phyloP scores from a whole-genome alignment of 1,140 invertebrate species.

The Dendrolimus punctatus region DNA sequence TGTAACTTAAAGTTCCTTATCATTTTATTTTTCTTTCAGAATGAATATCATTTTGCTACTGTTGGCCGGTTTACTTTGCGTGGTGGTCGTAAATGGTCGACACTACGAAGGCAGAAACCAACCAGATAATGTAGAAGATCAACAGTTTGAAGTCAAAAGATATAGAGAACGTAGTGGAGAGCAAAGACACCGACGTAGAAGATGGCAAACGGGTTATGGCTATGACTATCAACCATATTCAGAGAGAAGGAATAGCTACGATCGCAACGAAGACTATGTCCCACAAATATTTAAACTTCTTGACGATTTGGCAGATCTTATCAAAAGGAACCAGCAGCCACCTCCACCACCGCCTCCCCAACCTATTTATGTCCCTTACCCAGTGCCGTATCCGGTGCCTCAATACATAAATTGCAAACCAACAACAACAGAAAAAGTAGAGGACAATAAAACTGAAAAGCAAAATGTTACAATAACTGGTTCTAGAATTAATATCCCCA shows the following conservation, averaged over 20 bases:
- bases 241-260: slow-evolving; percentile 19
- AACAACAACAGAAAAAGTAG: no score
- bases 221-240: slow-evolving; percentile 28
- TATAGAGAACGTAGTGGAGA: slow-evolving; percentile 2
- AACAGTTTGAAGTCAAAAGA: background rate
- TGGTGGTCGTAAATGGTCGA: slow-evolving; percentile 12
- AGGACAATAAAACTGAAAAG: no score
- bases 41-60: slow-evolving; percentile 20
- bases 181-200: slow-evolving; percentile 27
- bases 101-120: slow-evolving; percentile 1
- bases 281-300: slow-evolving; percentile 29
- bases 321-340: slow-evolving; percentile 17
- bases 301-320: slow-evolving; percentile 32
- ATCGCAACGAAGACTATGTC: slow-evolving; percentile 28
- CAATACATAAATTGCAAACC: slow-evolving; percentile 8
- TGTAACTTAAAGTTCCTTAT: slow-evolving; percentile 4
- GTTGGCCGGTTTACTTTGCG: slow-evolving; percentile 13
- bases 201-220: slow-evolving; percentile 28
- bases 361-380: slow-evolving; percentile 40
- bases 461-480: no score
- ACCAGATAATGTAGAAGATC: slow-evolving; percentile 2
- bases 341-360: slow-evolving; percentile 33
- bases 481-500: no score
- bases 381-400: slow-evolving; percentile 27
- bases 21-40: slow-evolving; percentile 17